Base-by-base conservation (phyloP, 2,888 invertebrate species). In the Eupithecia centaureata region DNA sequence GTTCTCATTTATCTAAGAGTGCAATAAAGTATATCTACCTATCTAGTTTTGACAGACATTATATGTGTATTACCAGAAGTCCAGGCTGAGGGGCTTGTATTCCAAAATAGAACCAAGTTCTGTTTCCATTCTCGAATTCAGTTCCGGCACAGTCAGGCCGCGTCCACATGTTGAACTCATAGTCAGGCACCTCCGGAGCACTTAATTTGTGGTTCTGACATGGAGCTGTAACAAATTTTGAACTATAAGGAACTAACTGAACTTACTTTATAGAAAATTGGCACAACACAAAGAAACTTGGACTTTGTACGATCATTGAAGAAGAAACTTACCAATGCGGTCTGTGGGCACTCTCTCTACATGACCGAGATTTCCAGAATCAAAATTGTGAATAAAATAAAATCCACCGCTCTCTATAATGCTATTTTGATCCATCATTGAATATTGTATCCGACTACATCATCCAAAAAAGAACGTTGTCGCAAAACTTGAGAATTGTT, bases 31-130 rank as follows among this genome's bases (percentile, higher is more conserved):
- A n/a, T n/a, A n/a, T n/a, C n/a, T n/a, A n/a, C n/a, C n/a, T n/a
- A n/a, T n/a, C n/a, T n/a, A n/a, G n/a, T n/a, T 25, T 51, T 22
- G 51, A 47, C 18, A 47, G 22, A 51, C 25, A 51, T 27, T n/a
- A 22, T 27, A 27, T 27, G 54, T 28, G 13, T 28, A n/a, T 61
- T 27, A 67, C 60, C 64, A 69, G 38, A 60, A 94, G 83, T 73
- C 92, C 94, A 32, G 95, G 90, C 75, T 91, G 88, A 65, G 84
- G 82, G 2, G 94, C 95, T 81, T 95, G 94, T 61, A 98, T 90
- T 10, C 97, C 97, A 89, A 98, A 98, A 87, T 97, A 96, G 90
- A 98, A 98, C 98, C 98, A 98, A 1, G 98, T 97, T 73, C 98
- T 94, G 86, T 98, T 98, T 61, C 96, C 96, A 94, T 98, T 98